Conservation (phyloP, 2,888 invertebrate genomes). For the Tipula vernalis region DNA sequence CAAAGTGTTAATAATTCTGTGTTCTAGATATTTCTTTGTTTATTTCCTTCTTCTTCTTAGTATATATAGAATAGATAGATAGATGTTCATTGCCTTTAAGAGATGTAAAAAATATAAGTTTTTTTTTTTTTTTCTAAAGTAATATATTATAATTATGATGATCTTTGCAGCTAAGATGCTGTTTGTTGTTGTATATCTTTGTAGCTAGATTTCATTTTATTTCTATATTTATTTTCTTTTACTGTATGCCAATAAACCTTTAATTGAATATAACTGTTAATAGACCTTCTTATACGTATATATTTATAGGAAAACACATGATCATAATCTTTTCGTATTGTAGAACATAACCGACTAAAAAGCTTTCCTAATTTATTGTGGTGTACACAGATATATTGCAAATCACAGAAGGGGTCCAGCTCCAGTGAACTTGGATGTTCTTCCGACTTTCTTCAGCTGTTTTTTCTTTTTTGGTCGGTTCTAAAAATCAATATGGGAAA, state of each 20-base stretch:
- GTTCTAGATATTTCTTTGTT: neutral
- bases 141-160: neutral
- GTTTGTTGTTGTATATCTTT: neutral
- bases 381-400: too few relatives aligned
- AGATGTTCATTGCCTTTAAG: neutral
- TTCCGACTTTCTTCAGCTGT: too few relatives aligned
- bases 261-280: neutral
- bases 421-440: too few relatives aligned
- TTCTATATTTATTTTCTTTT: neutral
- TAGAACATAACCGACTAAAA: neutral
- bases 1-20: neutral
- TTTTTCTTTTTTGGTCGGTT: too few relatives aligned
- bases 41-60: neutral
- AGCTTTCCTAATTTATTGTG: too few relatives aligned
- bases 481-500: too few relatives aligned
- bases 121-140: neutral
- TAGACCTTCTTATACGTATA: neutral
- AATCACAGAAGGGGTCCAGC: too few relatives aligned
- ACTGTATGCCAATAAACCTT: slow-evolving; percentile 8
- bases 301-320: neutral
- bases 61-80: neutral
- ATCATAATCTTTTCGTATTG: neutral
- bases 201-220: neutral
- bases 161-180: neutral
- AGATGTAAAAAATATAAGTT: neutral